Percentiles rank a stretch among this genome's conserved stretches.
These are phyloP conservation scores for Nannospalax galili DNA, from an alignment of 2,113 vertebrate species.

Conservation along the genomic window DNA sequence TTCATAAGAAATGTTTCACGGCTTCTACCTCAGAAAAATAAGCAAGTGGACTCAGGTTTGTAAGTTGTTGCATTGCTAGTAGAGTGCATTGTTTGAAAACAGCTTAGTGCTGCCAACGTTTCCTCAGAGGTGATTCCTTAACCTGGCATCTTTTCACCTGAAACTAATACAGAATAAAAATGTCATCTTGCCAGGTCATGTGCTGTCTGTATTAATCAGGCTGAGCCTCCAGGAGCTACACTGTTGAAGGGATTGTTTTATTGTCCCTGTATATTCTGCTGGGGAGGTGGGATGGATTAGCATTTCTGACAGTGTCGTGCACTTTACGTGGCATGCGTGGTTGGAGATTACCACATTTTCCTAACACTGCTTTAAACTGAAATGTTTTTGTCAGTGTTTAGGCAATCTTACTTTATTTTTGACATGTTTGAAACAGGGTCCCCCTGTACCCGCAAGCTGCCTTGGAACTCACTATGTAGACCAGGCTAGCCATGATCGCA, in stretches of 20 bases:
- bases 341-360: neutral
- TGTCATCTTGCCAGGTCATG: neutral
- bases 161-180: conserved; percentile 53
- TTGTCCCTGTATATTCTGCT: neutral
- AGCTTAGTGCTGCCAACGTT: neutral
- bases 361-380: neutral
- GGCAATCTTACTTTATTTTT: neutral
- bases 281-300: neutral
- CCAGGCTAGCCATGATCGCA: too few species aligned
- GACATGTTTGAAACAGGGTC: neutral
- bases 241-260: neutral
- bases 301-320: neutral
- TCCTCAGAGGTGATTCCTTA: neutral
- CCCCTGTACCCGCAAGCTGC: too few species aligned
- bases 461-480: too few species aligned
- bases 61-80: conserved; percentile 18
- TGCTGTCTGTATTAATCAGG: neutral
- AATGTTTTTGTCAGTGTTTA: neutral
- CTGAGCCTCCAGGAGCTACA: neutral
- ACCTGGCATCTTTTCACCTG: neutral
- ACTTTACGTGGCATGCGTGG: neutral
- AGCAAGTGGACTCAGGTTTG: conserved; percentile 21
- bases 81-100: neutral
- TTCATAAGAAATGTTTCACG: conserved; percentile 42
- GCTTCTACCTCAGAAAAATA: conserved; percentile 62